Evolutionary conservation across 2,797 vertebrate genomes (phyloP).

Genomic region (Leuciscus waleckii): DNA sequence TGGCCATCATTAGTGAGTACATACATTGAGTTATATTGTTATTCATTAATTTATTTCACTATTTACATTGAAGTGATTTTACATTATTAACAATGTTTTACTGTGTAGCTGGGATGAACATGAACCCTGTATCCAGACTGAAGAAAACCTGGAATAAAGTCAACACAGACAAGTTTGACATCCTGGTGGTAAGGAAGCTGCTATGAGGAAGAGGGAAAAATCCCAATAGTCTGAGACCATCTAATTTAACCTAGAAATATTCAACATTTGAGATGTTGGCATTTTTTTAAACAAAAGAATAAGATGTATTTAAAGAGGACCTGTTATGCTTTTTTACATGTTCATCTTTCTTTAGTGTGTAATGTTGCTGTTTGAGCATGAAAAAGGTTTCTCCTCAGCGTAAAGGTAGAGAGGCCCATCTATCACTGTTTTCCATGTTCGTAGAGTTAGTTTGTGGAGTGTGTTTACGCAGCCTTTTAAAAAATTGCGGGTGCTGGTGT

Average conservation of each 20-base stretch:
- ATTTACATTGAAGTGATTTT: background rate
- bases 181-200: constrained; percentile 86
- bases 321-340: background rate
- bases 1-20: constrained; percentile 96
- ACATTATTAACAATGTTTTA: background rate
- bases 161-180: constrained; percentile 96
- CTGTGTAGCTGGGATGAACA: constrained; percentile 91
- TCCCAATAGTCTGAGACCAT: background rate
- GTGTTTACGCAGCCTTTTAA: too few species aligned
- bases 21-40: background rate
- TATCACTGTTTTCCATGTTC: too few species aligned
- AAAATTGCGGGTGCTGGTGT: too few species aligned
- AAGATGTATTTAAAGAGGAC: background rate
- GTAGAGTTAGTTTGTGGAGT: too few species aligned
- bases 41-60: background rate
- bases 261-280: too few species aligned
- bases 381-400: background rate
- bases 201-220: background rate
- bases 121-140: constrained; percentile 93
- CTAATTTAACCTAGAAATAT: background rate
- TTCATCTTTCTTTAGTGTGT: background rate
- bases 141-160: constrained; percentile 97
- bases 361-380: background rate
- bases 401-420: too few species aligned
- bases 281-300: too few species aligned